A percentile compares a stretch with the other conserved stretches of the same genome.
Evolutionary conservation across 2,888 invertebrate species (phyloP).

Genomic region (Pachymerium ferrugineum): DNA sequence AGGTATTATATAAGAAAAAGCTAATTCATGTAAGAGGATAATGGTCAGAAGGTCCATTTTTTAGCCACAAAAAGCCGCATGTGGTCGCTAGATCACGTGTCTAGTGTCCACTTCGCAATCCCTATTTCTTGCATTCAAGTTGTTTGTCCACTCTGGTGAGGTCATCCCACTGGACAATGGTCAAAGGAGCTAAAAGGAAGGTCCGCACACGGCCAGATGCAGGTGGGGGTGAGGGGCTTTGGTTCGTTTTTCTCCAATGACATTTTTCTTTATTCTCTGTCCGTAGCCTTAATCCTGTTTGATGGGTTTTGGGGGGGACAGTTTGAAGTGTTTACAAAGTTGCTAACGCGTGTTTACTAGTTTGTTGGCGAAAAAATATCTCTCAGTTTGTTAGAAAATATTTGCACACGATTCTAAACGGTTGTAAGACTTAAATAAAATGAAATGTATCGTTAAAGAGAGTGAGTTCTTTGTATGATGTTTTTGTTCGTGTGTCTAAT

Average conservation of each 20-base stretch:
- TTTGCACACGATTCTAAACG: too few relatives aligned
- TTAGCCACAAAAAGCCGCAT: conserved; percentile 4
- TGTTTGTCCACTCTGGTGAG: neutral
- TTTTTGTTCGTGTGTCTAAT: too few relatives aligned
- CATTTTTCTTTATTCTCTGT: neutral
- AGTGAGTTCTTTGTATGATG: too few relatives aligned
- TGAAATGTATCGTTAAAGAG: too few relatives aligned
- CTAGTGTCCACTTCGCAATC: neutral
- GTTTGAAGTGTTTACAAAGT: conserved; percentile 7
- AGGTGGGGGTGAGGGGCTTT: neutral
- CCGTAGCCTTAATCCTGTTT: neutral
- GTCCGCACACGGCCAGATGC: neutral
- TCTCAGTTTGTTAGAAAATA: too few relatives aligned
- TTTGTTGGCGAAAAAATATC: neutral
- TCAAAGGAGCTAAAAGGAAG: neutral
- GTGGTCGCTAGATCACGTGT: neutral
- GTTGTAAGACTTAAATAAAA: too few relatives aligned
- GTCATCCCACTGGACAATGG: neutral
- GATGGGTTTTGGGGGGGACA: neutral
- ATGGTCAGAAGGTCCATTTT: conserved; percentile 3
- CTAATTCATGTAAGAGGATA: neutral
- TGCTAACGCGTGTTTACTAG: neutral
- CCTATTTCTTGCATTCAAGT: neutral
- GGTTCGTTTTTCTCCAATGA: neutral
- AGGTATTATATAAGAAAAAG: neutral